These are phyloP conservation scores for Nautilus pompilius DNA, from an alignment of 1,140 invertebrate species.

Conservation along the genomic window DNA sequence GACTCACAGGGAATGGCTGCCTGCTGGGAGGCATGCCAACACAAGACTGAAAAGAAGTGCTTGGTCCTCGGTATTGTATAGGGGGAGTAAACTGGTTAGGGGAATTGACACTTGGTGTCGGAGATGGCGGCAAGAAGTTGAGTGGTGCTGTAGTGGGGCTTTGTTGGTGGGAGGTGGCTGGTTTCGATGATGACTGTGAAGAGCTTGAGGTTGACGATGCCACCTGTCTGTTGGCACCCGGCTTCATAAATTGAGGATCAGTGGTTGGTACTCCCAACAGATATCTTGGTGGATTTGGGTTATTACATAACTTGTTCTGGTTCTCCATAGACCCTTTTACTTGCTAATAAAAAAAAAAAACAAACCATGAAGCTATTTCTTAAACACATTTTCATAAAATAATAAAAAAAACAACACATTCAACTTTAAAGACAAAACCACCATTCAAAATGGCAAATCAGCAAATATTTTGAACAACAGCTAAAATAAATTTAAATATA, in stretches of 20 bases:
- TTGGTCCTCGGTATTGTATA: constrained; percentile 8
- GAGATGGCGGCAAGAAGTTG: constrained; percentile 4
- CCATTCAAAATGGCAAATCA: too few relatives aligned
- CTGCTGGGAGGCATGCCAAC: constrained; percentile 2
- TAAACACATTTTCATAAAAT: too few relatives aligned
- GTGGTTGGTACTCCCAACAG: constrained; percentile 36
- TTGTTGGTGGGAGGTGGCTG: constrained; percentile 9
- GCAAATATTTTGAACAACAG: too few relatives aligned
- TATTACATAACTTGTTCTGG: constrained; percentile 4
- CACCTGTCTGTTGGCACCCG: constrained; percentile 6
- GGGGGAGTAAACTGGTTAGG: constrained; percentile 7
- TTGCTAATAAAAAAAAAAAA: constrained; percentile 1
- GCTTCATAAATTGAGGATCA: constrained; percentile 37
- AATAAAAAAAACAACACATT: too few relatives aligned
- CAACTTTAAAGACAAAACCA: too few relatives aligned
- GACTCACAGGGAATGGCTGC: constrained; percentile 13
- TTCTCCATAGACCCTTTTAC: constrained; percentile 2
- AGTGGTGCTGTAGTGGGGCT: constrained; percentile 2
- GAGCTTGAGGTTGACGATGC: not conserved
- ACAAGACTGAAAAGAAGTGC: constrained; percentile 12
- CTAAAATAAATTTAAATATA: too few relatives aligned
- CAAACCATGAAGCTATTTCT: not conserved
- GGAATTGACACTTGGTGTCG: constrained; percentile 10
- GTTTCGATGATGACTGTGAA: constrained; percentile 5
- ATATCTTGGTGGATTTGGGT: constrained; percentile 16